Base-by-base conservation (phyloP, 1,140 invertebrate species). In the Stegodyphus mimosarum region DNA sequence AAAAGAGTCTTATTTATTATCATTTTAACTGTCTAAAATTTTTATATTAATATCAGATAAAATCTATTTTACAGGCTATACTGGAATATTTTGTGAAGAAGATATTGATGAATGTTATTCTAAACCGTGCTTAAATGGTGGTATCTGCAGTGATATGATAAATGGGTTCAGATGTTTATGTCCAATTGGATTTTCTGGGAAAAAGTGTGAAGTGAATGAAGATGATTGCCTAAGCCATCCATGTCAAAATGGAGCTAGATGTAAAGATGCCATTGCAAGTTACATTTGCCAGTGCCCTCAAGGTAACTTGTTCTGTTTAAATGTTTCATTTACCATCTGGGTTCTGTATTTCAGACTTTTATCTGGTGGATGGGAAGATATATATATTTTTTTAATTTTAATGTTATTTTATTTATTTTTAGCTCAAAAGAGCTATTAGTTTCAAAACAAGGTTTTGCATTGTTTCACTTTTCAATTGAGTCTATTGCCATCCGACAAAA, bases 161-260 rank as follows among this genome's bases (percentile, higher is more conserved):
- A 88, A 89, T 71, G 83, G 87, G 3, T 90, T 87, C 64, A 66
- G 83, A 53, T 88, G 90, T 70, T 72, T 87, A 50, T 88, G 89
- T 89, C 94, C 95, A 0, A 93, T 95, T 87, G 96, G 96, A 64
- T 89, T 88, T 76, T 75, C 81, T 15, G 89, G 89, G 11, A 99
- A 99, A 92, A 94, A 97, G 80, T 98, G 97, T 89, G 96, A 98
- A 88, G 92, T 94, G 0, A 97, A 98, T 88, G 95, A 95, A 75
- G 94, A 97, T 90, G 95, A 95, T 3, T 98, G 97, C 89, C 91
- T 92, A 18, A 94, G 96, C 88, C 92, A 93, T 18, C 96, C 96
- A 0, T 98, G 97, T 90, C 91, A 92, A 17, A 94, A 97, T 90
- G 95, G 95, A 49, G 96, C 93, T 66, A 94, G 92, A 18, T 99